These are phyloP conservation scores for Loripinus fragilis DNA, from an alignment of 2,888 invertebrate genomes.

Conservation along the genomic window DNA sequence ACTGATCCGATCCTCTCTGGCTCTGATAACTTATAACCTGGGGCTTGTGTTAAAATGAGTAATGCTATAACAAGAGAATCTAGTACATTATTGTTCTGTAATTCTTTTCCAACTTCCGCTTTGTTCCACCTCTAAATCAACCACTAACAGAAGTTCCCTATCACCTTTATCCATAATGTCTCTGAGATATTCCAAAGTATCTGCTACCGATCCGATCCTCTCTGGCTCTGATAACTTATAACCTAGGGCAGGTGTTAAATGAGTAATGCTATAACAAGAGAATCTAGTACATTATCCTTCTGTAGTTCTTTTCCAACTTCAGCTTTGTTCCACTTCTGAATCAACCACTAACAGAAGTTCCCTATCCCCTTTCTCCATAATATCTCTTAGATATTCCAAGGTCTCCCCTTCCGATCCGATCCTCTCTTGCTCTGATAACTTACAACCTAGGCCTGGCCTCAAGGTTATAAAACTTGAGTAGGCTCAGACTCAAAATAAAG, in stretches of 20 bases:
- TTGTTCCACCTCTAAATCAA: slow-evolving; percentile 42
- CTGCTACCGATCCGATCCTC: slow-evolving; percentile 87
- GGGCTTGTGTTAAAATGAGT: too few relatives aligned
- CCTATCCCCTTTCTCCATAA: slow-evolving; percentile 14
- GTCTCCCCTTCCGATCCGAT: slow-evolving; percentile 86
- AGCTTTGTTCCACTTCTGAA: slow-evolving; percentile 31
- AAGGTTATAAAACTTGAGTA: too few relatives aligned
- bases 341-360: slow-evolving; percentile 48
- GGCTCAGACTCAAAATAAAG: too few relatives aligned
- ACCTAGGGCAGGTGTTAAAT: too few relatives aligned
- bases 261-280: too few relatives aligned
- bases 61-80: too few relatives aligned
- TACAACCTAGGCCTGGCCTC: slow-evolving; percentile 98
- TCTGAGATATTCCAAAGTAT: slow-evolving; percentile 31
- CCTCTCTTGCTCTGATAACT: slow-evolving; percentile 91
- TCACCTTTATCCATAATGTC: slow-evolving; percentile 16
- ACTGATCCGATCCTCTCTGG: slow-evolving; percentile 91
- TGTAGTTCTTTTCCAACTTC: slow-evolving; percentile 28
- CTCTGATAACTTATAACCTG: slow-evolving; percentile 94
- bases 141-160: slow-evolving; percentile 38
- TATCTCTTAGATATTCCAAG: slow-evolving; percentile 29
- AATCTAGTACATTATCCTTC: too few relatives aligned
- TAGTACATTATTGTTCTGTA: too few relatives aligned
- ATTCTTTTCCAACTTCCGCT: slow-evolving; percentile 30
- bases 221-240: slow-evolving; percentile 94